Evolutionary conservation across 2,113 vertebrate genomes (phyloP).

Genomic region (Struthidea cinerea): DNA sequence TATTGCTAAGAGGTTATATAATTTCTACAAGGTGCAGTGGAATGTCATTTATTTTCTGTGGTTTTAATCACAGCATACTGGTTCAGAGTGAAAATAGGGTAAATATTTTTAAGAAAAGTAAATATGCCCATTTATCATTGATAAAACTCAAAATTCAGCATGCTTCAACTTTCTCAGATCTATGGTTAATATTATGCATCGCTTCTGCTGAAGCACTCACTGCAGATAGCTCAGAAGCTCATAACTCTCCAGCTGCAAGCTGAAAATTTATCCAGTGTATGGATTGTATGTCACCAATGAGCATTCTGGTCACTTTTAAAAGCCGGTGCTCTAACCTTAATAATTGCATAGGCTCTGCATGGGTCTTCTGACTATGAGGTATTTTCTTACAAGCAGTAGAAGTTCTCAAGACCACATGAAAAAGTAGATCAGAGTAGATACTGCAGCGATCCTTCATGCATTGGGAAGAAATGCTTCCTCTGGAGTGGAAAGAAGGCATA

Average conservation of each 20-base stretch:
- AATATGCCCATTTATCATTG: background rate
- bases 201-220: background rate
- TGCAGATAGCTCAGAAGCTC: background rate
- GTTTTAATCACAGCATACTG: background rate
- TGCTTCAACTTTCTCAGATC: background rate
- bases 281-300: background rate
- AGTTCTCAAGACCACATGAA: background rate
- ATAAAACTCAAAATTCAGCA: background rate
- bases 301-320: background rate
- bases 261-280: background rate
- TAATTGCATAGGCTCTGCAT: background rate
- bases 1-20: background rate
- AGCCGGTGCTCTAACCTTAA: background rate
- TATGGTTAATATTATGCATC: background rate
- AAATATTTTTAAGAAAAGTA: background rate
- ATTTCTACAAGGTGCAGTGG: background rate
- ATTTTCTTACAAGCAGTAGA: background rate
- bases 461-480: background rate
- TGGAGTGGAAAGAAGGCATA: slow-evolving; percentile 42
- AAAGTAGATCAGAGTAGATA: background rate
- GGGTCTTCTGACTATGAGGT: background rate
- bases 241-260: background rate
- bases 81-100: background rate
- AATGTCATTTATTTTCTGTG: background rate
- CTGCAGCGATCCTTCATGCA: background rate